Base-by-base conservation (phyloP, 1,140 invertebrate species). In the Micrasema longulum region DNA sequence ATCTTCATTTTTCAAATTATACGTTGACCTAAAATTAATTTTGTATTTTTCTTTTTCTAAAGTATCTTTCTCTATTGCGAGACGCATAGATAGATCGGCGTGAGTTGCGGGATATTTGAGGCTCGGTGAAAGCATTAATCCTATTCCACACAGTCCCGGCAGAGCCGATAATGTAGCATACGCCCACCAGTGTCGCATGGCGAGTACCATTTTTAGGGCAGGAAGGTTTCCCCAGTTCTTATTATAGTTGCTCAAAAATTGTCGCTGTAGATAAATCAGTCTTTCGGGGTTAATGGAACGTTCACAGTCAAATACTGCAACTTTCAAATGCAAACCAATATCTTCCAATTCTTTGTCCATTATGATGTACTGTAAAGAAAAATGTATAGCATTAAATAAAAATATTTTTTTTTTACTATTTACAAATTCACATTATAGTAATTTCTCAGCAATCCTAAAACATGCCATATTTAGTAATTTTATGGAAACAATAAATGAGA, bases 221-320 rank as follows among this genome's bases (percentile, higher is more conserved):
- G 64, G 36, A 11, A 48, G 12, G 20, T 48, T 12, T 48, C 55
- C 50, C 63, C 53, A 63, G 43, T 68, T 55, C n/a, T 65, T 66
- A 18, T 62, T 63, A 36, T 68, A 16, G 23, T 36, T 68, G 41
- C 55, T 38, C 31, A 47, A 60, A 12, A 71, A 70, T 36, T 69
- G 36, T 14, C 48, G 62, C 48, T 64, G 50, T 14, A 67, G 41
- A 23, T 63, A 10, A 52, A 60, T 38, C 9, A 70, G 53, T 45
- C 26, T 53, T 12, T 55, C 38, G 48, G 71, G 43, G 31, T 22
- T 41, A 41, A 68, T 22, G 52, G 71, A 7, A 16, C 55, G 53
- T 31, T 84, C 82, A 69, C 81, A 84, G 68, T 83, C 77, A 18
- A 81, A 81, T 35, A 80, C 64, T 10, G 23, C 31, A 35, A 72